Conservation (phyloP, 2,113 vertebrate genomes). For the Antechinus flavipes region DNA sequence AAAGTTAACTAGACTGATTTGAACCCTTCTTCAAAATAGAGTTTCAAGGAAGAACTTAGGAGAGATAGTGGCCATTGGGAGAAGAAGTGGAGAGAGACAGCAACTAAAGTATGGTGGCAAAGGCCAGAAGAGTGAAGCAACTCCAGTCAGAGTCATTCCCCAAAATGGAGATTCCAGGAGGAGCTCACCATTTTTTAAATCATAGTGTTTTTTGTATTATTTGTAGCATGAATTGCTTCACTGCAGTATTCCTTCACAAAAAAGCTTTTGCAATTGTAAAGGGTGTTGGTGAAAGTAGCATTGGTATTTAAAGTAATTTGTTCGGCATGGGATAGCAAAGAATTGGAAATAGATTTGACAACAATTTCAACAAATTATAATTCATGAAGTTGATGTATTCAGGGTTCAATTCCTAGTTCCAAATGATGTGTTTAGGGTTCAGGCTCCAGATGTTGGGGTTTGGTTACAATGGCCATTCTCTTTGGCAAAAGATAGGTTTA, state of each 20-base stretch:
- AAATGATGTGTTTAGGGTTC: too few relatives aligned
- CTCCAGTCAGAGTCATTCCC: neutral
- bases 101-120: neutral
- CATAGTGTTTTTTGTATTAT: too few relatives aligned
- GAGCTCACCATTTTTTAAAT: neutral
- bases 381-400: too few relatives aligned
- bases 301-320: neutral
- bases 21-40: neutral
- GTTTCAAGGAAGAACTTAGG: neutral
- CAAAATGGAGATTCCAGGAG: neutral
- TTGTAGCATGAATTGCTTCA: neutral
- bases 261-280: neutral
- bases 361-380: too few relatives aligned
- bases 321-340: neutral
- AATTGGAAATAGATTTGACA: neutral
- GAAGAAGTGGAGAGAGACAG: neutral
- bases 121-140: neutral
- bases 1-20: neutral
- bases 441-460: too few relatives aligned
- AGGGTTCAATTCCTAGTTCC: too few relatives aligned
- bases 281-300: neutral
- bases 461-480: too few relatives aligned
- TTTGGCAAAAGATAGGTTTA: too few relatives aligned
- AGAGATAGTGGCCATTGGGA: neutral
- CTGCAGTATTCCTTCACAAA: neutral